Percentiles rank a stretch among this genome's conserved stretches.
Evolutionary conservation across 1,140 invertebrate species (phyloP).

Genomic region (Cydia amplana): DNA sequence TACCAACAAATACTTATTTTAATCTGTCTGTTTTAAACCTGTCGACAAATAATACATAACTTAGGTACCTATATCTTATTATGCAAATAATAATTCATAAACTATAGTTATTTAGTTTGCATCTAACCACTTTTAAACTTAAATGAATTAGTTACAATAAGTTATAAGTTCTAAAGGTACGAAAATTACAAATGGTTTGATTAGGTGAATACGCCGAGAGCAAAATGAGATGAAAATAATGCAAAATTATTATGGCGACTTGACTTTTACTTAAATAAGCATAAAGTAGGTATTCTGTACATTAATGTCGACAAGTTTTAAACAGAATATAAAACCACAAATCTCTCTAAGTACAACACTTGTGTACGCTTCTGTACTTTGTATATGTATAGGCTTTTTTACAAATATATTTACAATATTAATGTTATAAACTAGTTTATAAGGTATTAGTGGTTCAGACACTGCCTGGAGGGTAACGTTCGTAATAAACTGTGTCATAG

Average conservation of each 20-base stretch:
- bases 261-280: too few relatives aligned
- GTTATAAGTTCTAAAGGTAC: too few relatives aligned
- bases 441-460: constrained; percentile 51
- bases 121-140: too few relatives aligned
- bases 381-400: constrained; percentile 63
- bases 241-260: too few relatives aligned
- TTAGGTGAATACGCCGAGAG: too few relatives aligned
- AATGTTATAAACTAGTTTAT: constrained; percentile 45
- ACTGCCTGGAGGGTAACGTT: constrained; percentile 21
- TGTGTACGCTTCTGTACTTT: constrained; percentile 58
- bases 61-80: constrained; percentile 44
- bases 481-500: constrained; percentile 15
- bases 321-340: constrained; percentile 40
- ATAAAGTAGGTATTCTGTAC: too few relatives aligned
- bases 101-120: too few relatives aligned
- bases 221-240: too few relatives aligned
- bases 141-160: too few relatives aligned
- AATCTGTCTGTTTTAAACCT: not conserved
- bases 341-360: constrained; percentile 62
- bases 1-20: constrained; percentile 41
- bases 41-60: not conserved
- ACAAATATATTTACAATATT: constrained; percentile 65
- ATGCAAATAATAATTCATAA: constrained; percentile 33
- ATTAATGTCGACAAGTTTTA: not conserved
- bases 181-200: too few relatives aligned